These are phyloP conservation scores for Malacoctenus gilli DNA, from an alignment of 2,797 vertebrate species.

Conservation along the genomic window DNA sequence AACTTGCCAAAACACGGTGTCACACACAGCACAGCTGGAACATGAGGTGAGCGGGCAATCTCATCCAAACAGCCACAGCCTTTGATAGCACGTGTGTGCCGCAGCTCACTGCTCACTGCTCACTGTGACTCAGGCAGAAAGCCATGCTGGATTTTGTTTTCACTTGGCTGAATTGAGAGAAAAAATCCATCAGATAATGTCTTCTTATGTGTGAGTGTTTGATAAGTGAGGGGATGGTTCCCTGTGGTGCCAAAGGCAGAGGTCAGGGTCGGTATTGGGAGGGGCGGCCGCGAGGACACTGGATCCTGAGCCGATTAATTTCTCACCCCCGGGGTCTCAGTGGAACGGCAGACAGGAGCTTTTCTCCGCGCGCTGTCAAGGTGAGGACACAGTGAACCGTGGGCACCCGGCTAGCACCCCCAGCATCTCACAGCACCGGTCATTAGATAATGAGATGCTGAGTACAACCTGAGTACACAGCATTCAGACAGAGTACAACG, in stretches of 20 bases:
- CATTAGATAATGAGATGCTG: constrained; percentile 72
- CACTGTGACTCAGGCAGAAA: no score
- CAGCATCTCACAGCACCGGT: constrained; percentile 31
- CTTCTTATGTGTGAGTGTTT: no score
- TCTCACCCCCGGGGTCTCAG: constrained; percentile 62
- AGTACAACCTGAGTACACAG: constrained; percentile 12
- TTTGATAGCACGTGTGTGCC: no score
- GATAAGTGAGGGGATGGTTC: no score
- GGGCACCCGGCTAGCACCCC: constrained; percentile 51
- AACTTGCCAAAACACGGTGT: constrained; percentile 26
- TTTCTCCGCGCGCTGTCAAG: constrained; percentile 65
- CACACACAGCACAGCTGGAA: constrained; percentile 6
- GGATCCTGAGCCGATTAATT: constrained; percentile 71
- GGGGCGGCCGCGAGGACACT: constrained; percentile 52
- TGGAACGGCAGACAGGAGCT: constrained; percentile 63
- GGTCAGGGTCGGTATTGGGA: constrained; percentile 54
- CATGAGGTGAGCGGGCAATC: constrained; percentile 34
- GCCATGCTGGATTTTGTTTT: no score
- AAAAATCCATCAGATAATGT: no score
- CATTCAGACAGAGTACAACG: no score
- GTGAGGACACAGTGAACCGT: constrained; percentile 56
- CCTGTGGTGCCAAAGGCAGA: constrained; percentile 44
- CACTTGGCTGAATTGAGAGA: no score
- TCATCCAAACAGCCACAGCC: no score
- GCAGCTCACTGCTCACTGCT: no score